phyloP scores from a whole-genome alignment of 2,113 vertebrate species.

The Tachuris rubrigastra region DNA sequence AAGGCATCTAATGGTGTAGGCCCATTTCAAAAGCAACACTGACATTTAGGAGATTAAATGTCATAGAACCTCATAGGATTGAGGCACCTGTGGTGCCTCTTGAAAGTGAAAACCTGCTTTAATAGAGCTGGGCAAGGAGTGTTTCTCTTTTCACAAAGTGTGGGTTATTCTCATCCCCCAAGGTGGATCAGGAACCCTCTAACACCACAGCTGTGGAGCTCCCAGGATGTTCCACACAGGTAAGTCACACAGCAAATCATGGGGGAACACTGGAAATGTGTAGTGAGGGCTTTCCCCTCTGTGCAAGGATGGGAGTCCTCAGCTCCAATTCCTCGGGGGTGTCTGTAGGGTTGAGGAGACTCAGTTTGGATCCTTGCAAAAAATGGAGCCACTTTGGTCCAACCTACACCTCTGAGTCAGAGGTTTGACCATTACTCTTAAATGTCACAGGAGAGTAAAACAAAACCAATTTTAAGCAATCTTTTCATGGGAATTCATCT shows the following conservation, averaged over 20 bases:
- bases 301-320: neutral
- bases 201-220: neutral
- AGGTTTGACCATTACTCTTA: neutral
- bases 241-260: rapidly evolving
- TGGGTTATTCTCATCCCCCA: neutral
- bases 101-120: neutral
- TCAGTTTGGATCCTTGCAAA: neutral
- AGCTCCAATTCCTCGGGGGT: neutral
- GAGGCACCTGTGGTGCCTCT: neutral
- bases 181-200: neutral
- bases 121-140: neutral
- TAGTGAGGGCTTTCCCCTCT: neutral
- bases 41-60: neutral
- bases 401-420: neutral
- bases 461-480: neutral
- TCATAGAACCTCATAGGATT: neutral
- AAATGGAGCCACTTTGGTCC: neutral
- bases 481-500: neutral
- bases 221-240: neutral
- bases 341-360: neutral
- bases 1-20: neutral
- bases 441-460: neutral
- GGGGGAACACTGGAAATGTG: neutral
- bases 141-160: neutral
- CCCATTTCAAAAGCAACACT: neutral